Percentiles rank a stretch among this genome's conserved stretches.
Evolutionary conservation across 2,888 invertebrate species (phyloP).

Genomic region (Vesta saturnalis): DNA sequence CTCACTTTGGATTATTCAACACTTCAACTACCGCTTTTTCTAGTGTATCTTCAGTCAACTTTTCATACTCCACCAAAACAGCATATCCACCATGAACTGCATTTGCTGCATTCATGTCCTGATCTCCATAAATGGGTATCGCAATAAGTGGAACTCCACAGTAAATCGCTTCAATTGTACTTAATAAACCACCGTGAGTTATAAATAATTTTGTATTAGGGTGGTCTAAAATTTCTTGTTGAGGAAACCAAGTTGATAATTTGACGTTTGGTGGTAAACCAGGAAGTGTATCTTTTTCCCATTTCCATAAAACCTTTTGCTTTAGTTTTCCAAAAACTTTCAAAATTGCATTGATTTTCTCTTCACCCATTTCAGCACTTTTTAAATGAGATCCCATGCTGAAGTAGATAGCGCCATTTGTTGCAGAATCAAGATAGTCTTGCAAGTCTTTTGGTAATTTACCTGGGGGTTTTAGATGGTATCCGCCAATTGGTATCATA

Average conservation of each 20-base stretch:
- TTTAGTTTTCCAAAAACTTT: constrained; percentile 69
- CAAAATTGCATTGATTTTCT: constrained; percentile 65
- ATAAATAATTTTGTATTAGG: constrained; percentile 66
- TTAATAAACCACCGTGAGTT: constrained; percentile 68
- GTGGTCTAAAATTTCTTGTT: constrained; percentile 59
- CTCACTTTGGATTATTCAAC: constrained; percentile 24
- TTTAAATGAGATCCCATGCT: constrained; percentile 70
- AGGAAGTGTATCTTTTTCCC: constrained; percentile 65
- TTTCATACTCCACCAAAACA: constrained; percentile 15
- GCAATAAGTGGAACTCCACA: constrained; percentile 63
- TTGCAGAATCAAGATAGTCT: constrained; percentile 64
- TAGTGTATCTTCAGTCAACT: constrained; percentile 25
- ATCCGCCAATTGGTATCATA: constrained; percentile 68
- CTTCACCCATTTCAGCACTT: constrained; percentile 65
- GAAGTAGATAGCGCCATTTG: constrained; percentile 67
- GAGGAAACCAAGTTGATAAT: constrained; percentile 51
- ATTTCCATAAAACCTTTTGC: constrained; percentile 76
- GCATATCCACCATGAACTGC: constrained; percentile 48
- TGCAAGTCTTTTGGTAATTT: constrained; percentile 61
- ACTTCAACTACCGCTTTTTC: constrained; percentile 3
- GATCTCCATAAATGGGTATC: constrained; percentile 63
- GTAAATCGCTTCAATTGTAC: constrained; percentile 65
- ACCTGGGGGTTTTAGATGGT: constrained; percentile 58
- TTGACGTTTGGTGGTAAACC: constrained; percentile 36
- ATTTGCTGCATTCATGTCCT: constrained; percentile 61